These are phyloP conservation scores for Ochlodes sylvanus DNA, from an alignment of 2,888 invertebrate genomes.

Conservation along the genomic window DNA sequence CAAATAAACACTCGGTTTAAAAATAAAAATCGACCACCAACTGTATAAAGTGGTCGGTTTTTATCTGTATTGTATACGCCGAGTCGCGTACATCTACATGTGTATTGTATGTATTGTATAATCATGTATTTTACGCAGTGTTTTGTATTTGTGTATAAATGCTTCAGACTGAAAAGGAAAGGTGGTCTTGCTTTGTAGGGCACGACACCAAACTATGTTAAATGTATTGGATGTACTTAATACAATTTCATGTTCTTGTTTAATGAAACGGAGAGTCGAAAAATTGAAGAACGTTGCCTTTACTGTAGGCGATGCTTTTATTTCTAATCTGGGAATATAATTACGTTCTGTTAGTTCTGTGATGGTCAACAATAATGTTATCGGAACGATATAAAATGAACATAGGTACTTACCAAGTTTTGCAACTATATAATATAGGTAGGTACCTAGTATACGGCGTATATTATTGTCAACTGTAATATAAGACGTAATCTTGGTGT, in stretches of 20 bases:
- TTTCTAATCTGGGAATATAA: too few species aligned
- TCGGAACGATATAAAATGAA: too few species aligned
- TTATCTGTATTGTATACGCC: conserved; percentile 70
- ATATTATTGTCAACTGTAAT: too few species aligned
- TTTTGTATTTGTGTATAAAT: conserved; percentile 71
- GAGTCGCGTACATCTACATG: conserved; percentile 57
- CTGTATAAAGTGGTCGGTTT: too few species aligned
- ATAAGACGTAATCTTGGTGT: too few species aligned
- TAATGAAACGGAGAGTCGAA: not conserved
- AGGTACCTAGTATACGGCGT: too few species aligned
- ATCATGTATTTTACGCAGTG: conserved; percentile 58
- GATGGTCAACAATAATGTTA: too few species aligned
- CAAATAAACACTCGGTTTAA: conserved; percentile 72
- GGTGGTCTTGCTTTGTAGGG: conserved; percentile 60
- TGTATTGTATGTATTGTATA: conserved; percentile 60
- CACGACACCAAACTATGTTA: not conserved
- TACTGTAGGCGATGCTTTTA: too few species aligned
- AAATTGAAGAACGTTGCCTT: too few species aligned
- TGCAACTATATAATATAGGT: too few species aligned
- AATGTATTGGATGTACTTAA: conserved; percentile 37
- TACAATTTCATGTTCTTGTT: not conserved
- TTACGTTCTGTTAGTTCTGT: too few species aligned
- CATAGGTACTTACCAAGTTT: too few species aligned
- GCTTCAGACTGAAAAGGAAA: conserved; percentile 54
- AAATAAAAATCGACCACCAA: conserved; percentile 50